Base-by-base conservation (phyloP, 2,888 invertebrate genomes). In the Drosophila flavopinicola region DNA sequence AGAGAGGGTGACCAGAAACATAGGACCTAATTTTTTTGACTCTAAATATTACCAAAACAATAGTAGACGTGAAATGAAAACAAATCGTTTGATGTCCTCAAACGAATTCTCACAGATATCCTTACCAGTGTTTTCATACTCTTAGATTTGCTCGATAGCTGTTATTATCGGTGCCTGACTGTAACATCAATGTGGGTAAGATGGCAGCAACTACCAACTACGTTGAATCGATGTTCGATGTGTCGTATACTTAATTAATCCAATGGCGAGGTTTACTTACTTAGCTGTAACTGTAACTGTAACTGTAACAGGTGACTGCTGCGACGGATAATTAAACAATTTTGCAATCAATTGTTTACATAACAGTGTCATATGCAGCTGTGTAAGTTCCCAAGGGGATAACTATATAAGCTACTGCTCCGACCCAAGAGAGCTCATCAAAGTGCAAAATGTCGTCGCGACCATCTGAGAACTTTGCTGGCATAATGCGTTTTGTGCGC, bases 281-380 rank as follows among this genome's bases (percentile, higher is more conserved):
- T 69, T 69, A 82, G 67, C 58, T 78, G 79, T 64, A 83, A 85
- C 66, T n/a, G 56, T 75, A 63, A 54, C 51, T n/a, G 47, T 57
- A 69, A 57, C 51, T 61, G 44, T 39, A 13, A 25, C 53, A 42
- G 37, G 10, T 30, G 56, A 30, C 38, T 42, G 45, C 33, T 35
- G 33, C 30, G 38, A 9, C 41, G 58, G 58, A 42, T 78, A 75
- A 78, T 78, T 71, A 75, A 53, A 49, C 49, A 44, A 42, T 59
- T 54, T 56, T 32, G 20, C n/a, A n/a, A n/a, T n/a, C 2, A 20
- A 20, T 20, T 37, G 35, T 20, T 10, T 41, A 71, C 54, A 53
- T 38, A 53, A 37, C n/a, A 6, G 7, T 56, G 69, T 69, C 66
- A 63, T 38, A 2, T 56, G 49, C 73, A 73, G 51, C 61, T 29